Evolutionary conservation across 2,888 invertebrate genomes (phyloP), one percentile per base, ranked within the genome.

Genomic region (Drosophila fulvimacula): DNA sequence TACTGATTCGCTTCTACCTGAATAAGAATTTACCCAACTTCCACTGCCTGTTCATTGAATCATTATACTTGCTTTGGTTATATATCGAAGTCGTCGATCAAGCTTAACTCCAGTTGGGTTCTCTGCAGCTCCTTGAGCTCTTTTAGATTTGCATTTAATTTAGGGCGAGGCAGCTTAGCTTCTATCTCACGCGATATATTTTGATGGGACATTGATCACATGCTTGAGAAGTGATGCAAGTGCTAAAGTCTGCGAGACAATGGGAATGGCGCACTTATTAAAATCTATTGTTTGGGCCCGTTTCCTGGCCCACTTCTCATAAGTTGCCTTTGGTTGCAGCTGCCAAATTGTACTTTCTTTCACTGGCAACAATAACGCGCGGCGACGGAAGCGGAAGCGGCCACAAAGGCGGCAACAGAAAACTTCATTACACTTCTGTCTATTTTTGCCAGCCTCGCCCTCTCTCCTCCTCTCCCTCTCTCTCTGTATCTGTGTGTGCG

Each of bases 301-400:
- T 59, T 39, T 38, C 34, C 48, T 58, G 51, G 42, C 42, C 36
- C 38, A 46, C 42, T 61, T 59, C 21, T 44, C 58, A 59, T 60
- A 49, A 58, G 68, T 73, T 82, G 76, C 67, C 59, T 69, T 69
- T 36, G 65, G 77, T 51, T 77, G 74, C 88, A 86, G 86, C 86
- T 83, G 83, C 79, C 88, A 85, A 85, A 88, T 82, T 85, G 82
- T 84, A 69, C 64, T 74, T 87, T 73, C 70, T 71, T 62, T 59
- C 46, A 30, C 38, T 67, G 55, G 51, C 69, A 76, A 81, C 74
- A 85, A 79, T 70, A 58, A 68, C 9, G 62, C 27, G 24, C 19
- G 7, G 3, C 3, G 21, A 21, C 44, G 63, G 65, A 59, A 62
- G 36, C 75, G 71, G 68, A 76, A 69, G 76, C 72, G 78, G 78